Evolutionary conservation across 2,888 invertebrate genomes (phyloP), one percentile per base, ranked within the genome.

Genomic region (Adineta ricciae): DNA sequence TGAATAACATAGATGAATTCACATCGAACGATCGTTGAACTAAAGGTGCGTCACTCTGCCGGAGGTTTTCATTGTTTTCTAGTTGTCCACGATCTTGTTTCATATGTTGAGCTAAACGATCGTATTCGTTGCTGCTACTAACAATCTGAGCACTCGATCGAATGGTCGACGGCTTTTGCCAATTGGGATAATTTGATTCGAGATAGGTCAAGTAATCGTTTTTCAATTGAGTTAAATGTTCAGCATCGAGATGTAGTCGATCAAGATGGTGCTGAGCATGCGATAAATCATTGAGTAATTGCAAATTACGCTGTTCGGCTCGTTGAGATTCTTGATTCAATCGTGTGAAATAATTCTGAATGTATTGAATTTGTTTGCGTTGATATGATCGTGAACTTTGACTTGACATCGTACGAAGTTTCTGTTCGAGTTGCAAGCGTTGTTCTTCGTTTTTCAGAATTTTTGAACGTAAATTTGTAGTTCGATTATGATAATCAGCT

Each of bases 391-490:
- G n/a, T 78, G 78, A 78, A 78, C 9, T 41, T 24, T n/a, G 24
- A n/a, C 8, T 78, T 24, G 78, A 78, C 41, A 78, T 41, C 24
- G 21, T 14, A n/a, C 41, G 78, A 24, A 78, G 14, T 78, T 38
- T 78, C n/a, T 78, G 24, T 38, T 78, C 78, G 14, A 78, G 78
- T 78, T 24, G n/a, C 11, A 41, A 24, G 14, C 78, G 78, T 41
- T 78, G 41, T 41, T 78, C n/a, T 78, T 78, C 41, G 41, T 41
- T 78, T 78, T 78, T 41, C 14, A 78, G n/a, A 41, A 78, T 78
- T 78, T 78, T 78, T n/a, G 78, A 38, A 78, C 78, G 78, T 41
- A 78, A 41, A 24, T 38, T 8, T 4, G 41, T 41, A n/a, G 3
- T 19, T 2, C 41, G 41, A 24, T n/a, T 36, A n/a, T 78, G 78